Evolutionary conservation across 2,888 invertebrate genomes (phyloP).

Genomic region (Eubasilissa splendida): DNA sequence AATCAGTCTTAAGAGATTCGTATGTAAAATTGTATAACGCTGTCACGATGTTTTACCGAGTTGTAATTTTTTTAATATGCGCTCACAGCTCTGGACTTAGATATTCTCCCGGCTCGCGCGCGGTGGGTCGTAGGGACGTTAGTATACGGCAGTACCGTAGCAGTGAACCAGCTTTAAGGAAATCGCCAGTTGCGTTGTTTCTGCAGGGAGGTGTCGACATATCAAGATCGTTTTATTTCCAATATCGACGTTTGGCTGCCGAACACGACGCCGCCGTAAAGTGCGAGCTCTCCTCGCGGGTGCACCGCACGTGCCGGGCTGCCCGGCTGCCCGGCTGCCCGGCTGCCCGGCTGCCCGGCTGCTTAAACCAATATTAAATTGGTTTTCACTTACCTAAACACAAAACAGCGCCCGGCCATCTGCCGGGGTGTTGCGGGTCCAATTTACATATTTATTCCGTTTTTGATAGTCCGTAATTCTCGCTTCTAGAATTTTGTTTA

Average conservation of each 20-base stretch:
- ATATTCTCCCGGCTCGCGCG: no score
- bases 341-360: conserved; percentile 1
- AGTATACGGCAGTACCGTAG: no score
- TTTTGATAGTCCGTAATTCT: not conserved
- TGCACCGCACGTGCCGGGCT: not conserved
- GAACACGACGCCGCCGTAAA: conserved; percentile 38
- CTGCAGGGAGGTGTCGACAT: no score
- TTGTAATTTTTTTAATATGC: no score
- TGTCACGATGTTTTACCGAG: no score
- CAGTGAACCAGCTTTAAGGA: no score
- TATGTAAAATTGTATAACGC: no score
- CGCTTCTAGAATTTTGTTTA: no score
- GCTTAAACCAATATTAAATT: conserved; percentile 36
- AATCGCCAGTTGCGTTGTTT: no score
- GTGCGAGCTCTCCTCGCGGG: conserved; percentile 19
- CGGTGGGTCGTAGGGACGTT: no score
- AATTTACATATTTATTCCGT: conserved; percentile 24
- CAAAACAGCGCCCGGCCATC: conserved; percentile 22
- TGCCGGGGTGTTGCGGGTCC: conserved; percentile 23
- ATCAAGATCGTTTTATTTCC: conserved; percentile 33
- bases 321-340: conserved; percentile 8
- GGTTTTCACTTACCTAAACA: conserved; percentile 37
- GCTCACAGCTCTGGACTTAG: no score
- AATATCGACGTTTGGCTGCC: conserved; percentile 31
- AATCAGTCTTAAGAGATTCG: no score